Evolutionary conservation across 1,140 invertebrate species (phyloP).

Genomic region (Drosophila novamexicana): DNA sequence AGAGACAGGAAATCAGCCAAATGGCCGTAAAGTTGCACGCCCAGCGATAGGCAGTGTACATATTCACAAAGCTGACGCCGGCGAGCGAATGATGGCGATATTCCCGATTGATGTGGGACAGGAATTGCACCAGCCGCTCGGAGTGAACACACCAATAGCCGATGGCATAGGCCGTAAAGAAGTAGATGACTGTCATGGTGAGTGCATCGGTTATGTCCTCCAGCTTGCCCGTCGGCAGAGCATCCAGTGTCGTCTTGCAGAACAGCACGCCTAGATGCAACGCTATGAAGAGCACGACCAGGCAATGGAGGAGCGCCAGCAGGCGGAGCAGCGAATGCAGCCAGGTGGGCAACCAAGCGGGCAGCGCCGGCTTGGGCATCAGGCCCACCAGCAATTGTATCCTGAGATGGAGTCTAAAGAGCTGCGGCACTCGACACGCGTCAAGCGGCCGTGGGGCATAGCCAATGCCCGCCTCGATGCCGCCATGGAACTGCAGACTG

Average conservation of each 20-base stretch:
- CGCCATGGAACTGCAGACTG: constrained; percentile 64
- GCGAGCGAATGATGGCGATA: constrained; percentile 79
- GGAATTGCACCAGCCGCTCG: constrained; percentile 31
- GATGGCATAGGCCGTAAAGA: constrained; percentile 61
- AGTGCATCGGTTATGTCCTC: constrained; percentile 74
- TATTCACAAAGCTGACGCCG: constrained; percentile 71
- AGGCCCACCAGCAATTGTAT: constrained; percentile 46
- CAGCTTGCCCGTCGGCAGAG: constrained; percentile 60
- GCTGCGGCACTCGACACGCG: constrained; percentile 31
- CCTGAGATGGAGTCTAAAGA: constrained; percentile 43
- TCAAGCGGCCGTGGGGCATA: constrained; percentile 46
- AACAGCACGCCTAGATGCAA: constrained; percentile 66
- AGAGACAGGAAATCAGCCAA: constrained; percentile 58
- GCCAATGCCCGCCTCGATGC: constrained; percentile 40
- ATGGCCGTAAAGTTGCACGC: constrained; percentile 41
- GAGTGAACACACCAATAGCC: constrained; percentile 65
- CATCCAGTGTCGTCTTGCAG: constrained; percentile 65
- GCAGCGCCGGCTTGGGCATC: constrained; percentile 34
- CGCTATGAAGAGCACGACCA: constrained; percentile 39
- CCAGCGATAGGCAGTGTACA: constrained; percentile 26
- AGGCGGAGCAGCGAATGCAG: background rate
- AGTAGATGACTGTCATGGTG: constrained; percentile 77
- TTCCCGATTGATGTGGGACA: constrained; percentile 56
- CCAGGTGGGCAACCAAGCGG: constrained; percentile 39
- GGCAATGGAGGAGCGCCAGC: constrained; percentile 26